Evolutionary conservation across 2,113 vertebrate species (phyloP).

Genomic region (Phrynosoma platyrhinos): DNA sequence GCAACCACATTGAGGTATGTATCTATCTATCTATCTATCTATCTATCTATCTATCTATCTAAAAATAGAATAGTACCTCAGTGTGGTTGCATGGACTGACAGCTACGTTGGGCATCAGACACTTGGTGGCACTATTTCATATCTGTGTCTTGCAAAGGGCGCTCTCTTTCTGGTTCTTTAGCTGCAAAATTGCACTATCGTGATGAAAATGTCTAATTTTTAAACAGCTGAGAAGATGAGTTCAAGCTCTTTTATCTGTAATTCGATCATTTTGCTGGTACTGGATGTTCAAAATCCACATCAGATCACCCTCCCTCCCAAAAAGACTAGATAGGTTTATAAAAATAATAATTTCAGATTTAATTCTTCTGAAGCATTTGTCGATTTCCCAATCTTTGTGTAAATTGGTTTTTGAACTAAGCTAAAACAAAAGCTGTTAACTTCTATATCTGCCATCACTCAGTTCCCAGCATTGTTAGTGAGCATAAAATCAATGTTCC

Average conservation of each 20-base stretch:
- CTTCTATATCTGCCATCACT: conserved; percentile 34
- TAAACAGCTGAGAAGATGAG: conserved; percentile 7
- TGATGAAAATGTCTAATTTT: background rate
- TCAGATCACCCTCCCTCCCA: conserved; percentile 16
- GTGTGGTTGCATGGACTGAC: background rate
- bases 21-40: too few species aligned
- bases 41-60: background rate
- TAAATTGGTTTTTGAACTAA: conserved; percentile 53
- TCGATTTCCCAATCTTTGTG: conserved; percentile 32
- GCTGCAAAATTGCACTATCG: background rate
- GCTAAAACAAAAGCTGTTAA: conserved; percentile 39
- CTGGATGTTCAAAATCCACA: conserved; percentile 27
- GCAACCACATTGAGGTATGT: too few species aligned
- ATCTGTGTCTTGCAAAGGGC: rapidly evolving
- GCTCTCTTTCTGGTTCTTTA: background rate
- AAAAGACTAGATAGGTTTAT: conserved; percentile 42
- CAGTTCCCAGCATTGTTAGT: conserved; percentile 30
- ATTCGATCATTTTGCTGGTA: conserved; percentile 42
- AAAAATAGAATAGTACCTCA: background rate
- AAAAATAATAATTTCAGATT: conserved; percentile 30
- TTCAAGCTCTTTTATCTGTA: conserved; percentile 30
- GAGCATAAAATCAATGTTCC: conserved; percentile 54
- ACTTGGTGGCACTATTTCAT: background rate
- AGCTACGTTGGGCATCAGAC: background rate
- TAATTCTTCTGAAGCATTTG: background rate